Conservation (phyloP, 2,888 invertebrate genomes). For the Tricholauxania praeusta region DNA sequence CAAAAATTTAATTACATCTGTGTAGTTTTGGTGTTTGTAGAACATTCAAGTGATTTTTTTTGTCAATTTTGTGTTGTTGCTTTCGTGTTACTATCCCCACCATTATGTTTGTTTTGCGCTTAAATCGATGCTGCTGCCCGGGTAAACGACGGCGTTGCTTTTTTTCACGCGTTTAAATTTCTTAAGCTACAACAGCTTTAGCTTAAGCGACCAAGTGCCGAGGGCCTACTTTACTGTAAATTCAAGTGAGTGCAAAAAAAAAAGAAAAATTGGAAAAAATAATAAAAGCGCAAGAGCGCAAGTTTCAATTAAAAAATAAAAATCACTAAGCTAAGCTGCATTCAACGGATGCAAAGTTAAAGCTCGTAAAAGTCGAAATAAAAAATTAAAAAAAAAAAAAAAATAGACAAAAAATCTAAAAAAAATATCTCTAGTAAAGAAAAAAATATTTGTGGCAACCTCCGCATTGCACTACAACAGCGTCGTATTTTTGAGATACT, state of each 20-base stretch:
- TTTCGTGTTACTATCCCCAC: neutral
- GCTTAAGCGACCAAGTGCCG: neutral
- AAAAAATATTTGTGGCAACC: constrained; percentile 1
- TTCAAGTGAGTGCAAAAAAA: constrained; percentile 8
- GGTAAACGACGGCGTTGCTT: constrained; percentile 11
- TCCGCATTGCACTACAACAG: neutral
- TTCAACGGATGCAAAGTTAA: neutral
- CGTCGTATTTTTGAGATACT: neutral
- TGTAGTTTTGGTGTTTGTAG: neutral
- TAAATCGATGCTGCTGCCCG: constrained; percentile 26
- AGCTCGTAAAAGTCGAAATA: neutral
- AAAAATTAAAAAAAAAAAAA: constrained; percentile 1
- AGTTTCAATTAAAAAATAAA: neutral
- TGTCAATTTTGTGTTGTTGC: neutral
- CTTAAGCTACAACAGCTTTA: neutral
- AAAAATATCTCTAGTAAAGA: constrained; percentile 3
- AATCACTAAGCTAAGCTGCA: neutral
- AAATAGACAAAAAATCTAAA: neutral
- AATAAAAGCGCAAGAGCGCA: neutral
- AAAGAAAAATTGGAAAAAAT: neutral
- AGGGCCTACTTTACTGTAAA: constrained; percentile 26
- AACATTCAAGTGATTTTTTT: neutral
- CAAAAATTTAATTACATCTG: neutral
- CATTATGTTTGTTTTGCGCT: constrained; percentile 11
- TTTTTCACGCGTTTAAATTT: neutral